Base-by-base conservation (phyloP, 2,113 vertebrate genomes). In the Ceyx cyanopectus region DNA sequence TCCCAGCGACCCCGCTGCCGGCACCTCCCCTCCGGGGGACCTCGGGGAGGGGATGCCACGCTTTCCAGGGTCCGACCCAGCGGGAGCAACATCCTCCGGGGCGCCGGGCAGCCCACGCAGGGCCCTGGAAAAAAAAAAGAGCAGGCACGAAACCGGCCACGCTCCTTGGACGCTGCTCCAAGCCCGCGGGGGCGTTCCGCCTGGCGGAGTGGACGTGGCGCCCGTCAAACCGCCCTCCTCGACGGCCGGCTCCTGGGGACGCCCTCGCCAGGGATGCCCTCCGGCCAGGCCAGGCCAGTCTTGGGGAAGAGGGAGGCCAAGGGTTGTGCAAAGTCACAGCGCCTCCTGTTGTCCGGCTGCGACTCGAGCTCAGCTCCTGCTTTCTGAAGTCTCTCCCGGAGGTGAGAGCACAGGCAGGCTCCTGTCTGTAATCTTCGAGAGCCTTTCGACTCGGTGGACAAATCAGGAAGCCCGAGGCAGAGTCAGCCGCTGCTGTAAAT, bases 341-440 rank as follows among this genome's bases (percentile, higher is more conserved):
- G 96, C 97, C 98, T 97, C 97, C 97, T 97, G 92, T 95, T 60
- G 95, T 94, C 89, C 63, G 14, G 69, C 46, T 24, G 41, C 27
- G 12, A 14, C 30, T 29, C 2, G 27, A 60, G 68, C 73, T 86
- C 62, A 2, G 50, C 30, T 79, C 20, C 70, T n/a, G n/a, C 61
- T 15, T 14, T 1, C 69, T 14, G 6, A 63, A 67, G 16, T 9
- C 22, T 50, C 54, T 66, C 20, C 34, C 48, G 10, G 56, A 50
- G 65, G 69, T 34, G 79, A 74, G 79, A 45, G 37, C 51, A 3
- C 19, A 18, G 48, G 7, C 63, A 23, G 46, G 34, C 41, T 70
- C 19, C 40, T 9, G 50, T 2, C 23, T 37, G 70, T 37, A 10
- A 21, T 27, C 56, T 51, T 5, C 30, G 43, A 16, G 43, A 60